Evolutionary conservation across 2,797 vertebrate species (phyloP).

Genomic region (Pipistrellus pygmaeus): DNA sequence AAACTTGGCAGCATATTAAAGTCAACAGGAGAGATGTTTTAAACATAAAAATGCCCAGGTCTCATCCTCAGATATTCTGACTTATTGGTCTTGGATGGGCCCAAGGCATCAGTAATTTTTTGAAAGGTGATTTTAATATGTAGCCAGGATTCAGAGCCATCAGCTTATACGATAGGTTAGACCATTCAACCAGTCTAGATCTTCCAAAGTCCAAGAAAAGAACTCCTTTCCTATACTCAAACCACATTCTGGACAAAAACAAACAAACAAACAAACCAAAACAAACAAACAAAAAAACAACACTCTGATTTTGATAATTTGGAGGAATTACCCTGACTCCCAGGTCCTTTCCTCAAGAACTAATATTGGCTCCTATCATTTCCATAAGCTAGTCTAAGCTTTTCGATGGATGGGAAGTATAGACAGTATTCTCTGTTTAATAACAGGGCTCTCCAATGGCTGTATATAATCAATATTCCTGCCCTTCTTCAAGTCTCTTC

Average conservation of each 20-base stretch:
- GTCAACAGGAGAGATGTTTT: not conserved
- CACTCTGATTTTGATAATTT: not conserved
- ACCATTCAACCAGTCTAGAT: not conserved
- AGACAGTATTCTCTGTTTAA: not conserved
- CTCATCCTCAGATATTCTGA: not conserved
- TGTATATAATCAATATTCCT: constrained; percentile 22
- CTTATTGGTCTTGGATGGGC: not conserved
- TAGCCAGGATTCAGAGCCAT: not conserved
- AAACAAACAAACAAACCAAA: too few species aligned
- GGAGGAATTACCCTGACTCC: not conserved
- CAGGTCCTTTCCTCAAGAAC: not conserved
- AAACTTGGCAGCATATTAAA: not conserved
- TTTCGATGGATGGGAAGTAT: not conserved
- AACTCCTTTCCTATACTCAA: not conserved
- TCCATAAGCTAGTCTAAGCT: not conserved
- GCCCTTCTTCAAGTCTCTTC: not conserved
- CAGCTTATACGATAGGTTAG: not conserved
- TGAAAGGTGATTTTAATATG: constrained; percentile 36
- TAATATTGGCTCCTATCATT: not conserved
- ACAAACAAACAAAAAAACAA: not conserved
- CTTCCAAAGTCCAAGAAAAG: constrained; percentile 8
- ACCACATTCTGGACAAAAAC: not conserved
- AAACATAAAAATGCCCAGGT: not conserved
- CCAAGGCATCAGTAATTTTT: constrained; percentile 22
- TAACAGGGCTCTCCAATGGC: constrained; percentile 47